Base-by-base conservation (phyloP, 2,797 vertebrate species). In the Acrossocheilus wenchowensis region DNA sequence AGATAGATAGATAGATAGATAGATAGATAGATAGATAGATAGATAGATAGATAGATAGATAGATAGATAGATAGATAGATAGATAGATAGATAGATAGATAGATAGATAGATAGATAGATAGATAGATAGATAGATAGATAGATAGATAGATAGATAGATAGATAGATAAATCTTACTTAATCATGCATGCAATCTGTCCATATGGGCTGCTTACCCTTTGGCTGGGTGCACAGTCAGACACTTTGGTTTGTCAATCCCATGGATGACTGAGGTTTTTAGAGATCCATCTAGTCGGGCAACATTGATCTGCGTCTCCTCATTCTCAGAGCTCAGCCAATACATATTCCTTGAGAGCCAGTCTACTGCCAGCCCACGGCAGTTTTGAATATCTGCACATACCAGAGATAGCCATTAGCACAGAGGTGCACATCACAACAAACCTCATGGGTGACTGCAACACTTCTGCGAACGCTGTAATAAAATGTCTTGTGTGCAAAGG, bases 261-360 rank as follows among this genome's bases (percentile, higher is more conserved):
- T 99, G 97, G 93, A 99, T 97, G 94, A 99, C 96, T 88, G 98
- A 98, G 78, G 98, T 99, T 96, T 99, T 99, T 93, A 99, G 95
- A 91, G 98, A 99, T 30, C 98, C 98, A 68, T 99, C 98, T 91
- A 99, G 96, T 90, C 95, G 96, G 85, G 98, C 98, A 91, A 98
- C 98, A 69, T 99, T 99, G 94, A 99, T 98, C 94, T 99, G 98
- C 0, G 98, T 98, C 96, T 99, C 98, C 91, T 99, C 98, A 90
- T 97, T 98, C 93, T 99, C 98, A 4, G 97, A 98, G 91, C 98
- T 99, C 92, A 99, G 97, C 98, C 98, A 99, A 92, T 99, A 99
- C 90, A 99, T 96, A 94, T 99, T 99, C 90, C 97, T 97, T 26
- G 98, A 99, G 91, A 99, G 94, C 98, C 98, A 99, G 90, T 99